These are phyloP conservation scores for Bolborhynchus lineola DNA, from an alignment of 2,113 vertebrate species.

Conservation along the genomic window DNA sequence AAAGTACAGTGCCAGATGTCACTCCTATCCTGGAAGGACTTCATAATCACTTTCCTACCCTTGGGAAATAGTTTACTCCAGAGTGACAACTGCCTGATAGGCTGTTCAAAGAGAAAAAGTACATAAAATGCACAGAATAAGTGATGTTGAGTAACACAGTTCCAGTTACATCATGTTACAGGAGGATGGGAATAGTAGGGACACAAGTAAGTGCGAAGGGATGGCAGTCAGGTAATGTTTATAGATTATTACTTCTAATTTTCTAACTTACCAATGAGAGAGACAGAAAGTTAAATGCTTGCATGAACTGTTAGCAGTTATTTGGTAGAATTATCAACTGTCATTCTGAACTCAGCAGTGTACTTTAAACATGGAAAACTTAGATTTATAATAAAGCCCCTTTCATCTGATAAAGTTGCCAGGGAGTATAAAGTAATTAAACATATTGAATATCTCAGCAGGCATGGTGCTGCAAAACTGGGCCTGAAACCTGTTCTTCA, in stretches of 20 bases:
- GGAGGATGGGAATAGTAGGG: background rate
- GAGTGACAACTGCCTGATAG: background rate
- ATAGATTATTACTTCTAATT: background rate
- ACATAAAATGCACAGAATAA: background rate
- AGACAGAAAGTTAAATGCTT: rapidly evolving
- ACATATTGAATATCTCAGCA: background rate
- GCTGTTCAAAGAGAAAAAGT: background rate
- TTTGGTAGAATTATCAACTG: background rate
- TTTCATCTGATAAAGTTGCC: background rate
- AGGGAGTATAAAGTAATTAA: background rate
- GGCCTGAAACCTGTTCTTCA: background rate
- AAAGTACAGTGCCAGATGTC: background rate
- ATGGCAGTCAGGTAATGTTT: background rate
- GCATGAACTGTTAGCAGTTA: background rate
- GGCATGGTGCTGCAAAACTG: background rate
- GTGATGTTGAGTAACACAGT: background rate
- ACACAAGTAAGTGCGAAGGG: background rate
- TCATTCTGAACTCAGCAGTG: background rate
- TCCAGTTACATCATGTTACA: background rate
- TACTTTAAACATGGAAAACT: background rate
- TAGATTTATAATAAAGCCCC: background rate
- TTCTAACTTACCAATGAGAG: background rate
- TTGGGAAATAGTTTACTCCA: background rate
- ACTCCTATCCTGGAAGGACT: background rate
- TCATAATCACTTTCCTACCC: background rate